phyloP scores from a whole-genome alignment of 2,888 invertebrate species.

The Aquatica leii region DNA sequence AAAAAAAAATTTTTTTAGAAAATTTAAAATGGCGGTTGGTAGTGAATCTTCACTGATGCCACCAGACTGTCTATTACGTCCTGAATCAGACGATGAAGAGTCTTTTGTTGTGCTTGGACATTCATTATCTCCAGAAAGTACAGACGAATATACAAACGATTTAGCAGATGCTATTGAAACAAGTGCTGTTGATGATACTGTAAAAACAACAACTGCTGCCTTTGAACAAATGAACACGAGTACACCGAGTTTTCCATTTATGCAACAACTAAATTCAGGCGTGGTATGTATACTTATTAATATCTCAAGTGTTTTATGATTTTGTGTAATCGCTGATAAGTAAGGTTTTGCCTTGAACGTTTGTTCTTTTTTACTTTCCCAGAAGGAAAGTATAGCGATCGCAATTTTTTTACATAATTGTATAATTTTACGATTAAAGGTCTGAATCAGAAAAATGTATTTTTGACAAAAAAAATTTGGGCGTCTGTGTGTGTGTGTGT shows the following conservation, averaged over 20 bases:
- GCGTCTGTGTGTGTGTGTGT: too few species aligned
- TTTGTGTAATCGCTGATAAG: too few species aligned
- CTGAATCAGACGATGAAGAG: slow-evolving; percentile 50
- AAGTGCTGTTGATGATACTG: too few species aligned
- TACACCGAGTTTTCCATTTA: slow-evolving; percentile 24
- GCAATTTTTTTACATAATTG: too few species aligned
- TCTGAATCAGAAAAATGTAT: too few species aligned
- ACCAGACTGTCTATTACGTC: slow-evolving; percentile 41
- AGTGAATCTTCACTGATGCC: slow-evolving; percentile 32
- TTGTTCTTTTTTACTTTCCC: too few species aligned
- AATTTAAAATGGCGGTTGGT: slow-evolving; percentile 18
- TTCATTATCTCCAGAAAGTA: slow-evolving; percentile 36
- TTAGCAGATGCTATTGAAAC: slow-evolving; percentile 11
- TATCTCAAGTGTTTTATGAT: too few species aligned
- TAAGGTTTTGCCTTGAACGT: too few species aligned
- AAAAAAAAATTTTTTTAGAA: background rate
- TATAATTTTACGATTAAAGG: too few species aligned
- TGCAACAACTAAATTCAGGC: slow-evolving; percentile 31
- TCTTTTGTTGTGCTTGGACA: slow-evolving; percentile 53
- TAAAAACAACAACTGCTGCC: slow-evolving; percentile 34
- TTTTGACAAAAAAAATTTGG: too few species aligned
- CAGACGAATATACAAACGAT: background rate
- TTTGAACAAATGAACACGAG: slow-evolving; percentile 14
- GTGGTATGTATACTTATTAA: slow-evolving; percentile 12
- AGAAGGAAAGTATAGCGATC: too few species aligned